Base-by-base conservation (phyloP, 2,888 invertebrate species). In the Podabrus alpinus region DNA sequence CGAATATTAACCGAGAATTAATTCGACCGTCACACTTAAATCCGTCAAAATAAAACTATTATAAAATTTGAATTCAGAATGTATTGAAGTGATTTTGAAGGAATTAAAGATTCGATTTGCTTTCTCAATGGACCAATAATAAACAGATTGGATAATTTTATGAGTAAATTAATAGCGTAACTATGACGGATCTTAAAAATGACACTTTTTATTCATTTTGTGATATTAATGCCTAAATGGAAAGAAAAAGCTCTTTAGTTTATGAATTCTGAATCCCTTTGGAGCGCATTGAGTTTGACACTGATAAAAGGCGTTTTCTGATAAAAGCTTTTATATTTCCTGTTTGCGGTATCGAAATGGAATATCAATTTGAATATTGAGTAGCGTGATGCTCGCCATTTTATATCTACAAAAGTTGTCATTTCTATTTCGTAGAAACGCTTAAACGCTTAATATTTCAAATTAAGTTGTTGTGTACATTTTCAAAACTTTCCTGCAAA, bases 311-410 rank as follows among this genome's bases (percentile, higher is more conserved):
- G 74, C 73, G 71, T 76, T 76, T 76, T 76, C 74, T 74, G 74
- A 74, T 74, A 76, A 74, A 76, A 74, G 73, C 76, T 76, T 74
- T 76, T 76, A 76, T 74, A 76, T 76, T 76, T 76, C 73, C 71
- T 74, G 76, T 76, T 74, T 73, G 74, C 76, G 73, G 73, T 76
- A 76, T 76, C 76, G 74, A 72, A 74, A 72, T 72, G 69, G 74
- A 76, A 76, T 76, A 76, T 76, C 76, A 76, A 76, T 76, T 76
- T 76, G 73, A 76, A 76, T 76, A 76, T 76, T 76, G 76, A 74
- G 73, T 66, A 73, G 76, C 68, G 60, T 21, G n/a, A 68, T 70
- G 64, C 76, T 68, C 73, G 76, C 70, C 68, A 66, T 61, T 72
- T 72, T 70, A 72, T 72, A n/a, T 70, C 59, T 24, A 62, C 68